phyloP scores from a whole-genome alignment of 2,888 invertebrate genomes.

The Caenorhabditis plicata region DNA sequence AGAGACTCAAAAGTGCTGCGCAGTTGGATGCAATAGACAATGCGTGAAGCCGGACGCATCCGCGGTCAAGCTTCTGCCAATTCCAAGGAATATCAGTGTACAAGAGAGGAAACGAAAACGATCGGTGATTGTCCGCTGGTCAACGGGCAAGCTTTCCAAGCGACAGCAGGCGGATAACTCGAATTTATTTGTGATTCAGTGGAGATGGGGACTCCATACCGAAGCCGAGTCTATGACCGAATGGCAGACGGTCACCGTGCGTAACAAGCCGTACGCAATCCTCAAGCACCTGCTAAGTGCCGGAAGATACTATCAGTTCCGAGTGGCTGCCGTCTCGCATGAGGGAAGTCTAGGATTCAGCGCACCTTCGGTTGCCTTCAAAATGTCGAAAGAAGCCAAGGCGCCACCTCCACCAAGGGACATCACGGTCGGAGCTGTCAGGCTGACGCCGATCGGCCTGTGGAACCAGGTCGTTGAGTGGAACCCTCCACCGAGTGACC shows the following conservation, averaged over 20 bases:
- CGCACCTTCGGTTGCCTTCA: constrained; percentile 51
- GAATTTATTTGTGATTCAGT: constrained; percentile 61
- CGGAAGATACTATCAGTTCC: constrained; percentile 62
- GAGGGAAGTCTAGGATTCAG: constrained; percentile 66
- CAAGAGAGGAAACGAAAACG: constrained; percentile 59
- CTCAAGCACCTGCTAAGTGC: constrained; percentile 63
- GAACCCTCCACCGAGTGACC: constrained; percentile 59
- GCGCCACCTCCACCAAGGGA: constrained; percentile 57
- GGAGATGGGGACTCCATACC: constrained; percentile 61
- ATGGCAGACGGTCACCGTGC: constrained; percentile 62
- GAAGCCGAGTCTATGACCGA: constrained; percentile 53
- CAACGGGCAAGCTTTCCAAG: constrained; percentile 46
- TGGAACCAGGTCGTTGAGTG: constrained; percentile 56
- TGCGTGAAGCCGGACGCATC: constrained; percentile 44
- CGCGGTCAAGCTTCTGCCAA: constrained; percentile 48
- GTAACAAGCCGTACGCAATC: constrained; percentile 64
- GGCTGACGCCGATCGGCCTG: constrained; percentile 17
- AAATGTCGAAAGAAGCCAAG: constrained; percentile 57
- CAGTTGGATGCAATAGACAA: constrained; percentile 56
- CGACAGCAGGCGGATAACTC: constrained; percentile 48
- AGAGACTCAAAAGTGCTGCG: constrained; percentile 66
- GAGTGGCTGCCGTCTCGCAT: constrained; percentile 64
- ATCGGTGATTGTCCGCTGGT: constrained; percentile 63
- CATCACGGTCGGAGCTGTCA: constrained; percentile 42
- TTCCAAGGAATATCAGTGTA: constrained; percentile 55